A percentile compares a stretch with the other conserved stretches of the same genome.
These are phyloP conservation scores for Diplolepis rosae DNA, from an alignment of 2,888 invertebrate genomes.

Conservation along the genomic window DNA sequence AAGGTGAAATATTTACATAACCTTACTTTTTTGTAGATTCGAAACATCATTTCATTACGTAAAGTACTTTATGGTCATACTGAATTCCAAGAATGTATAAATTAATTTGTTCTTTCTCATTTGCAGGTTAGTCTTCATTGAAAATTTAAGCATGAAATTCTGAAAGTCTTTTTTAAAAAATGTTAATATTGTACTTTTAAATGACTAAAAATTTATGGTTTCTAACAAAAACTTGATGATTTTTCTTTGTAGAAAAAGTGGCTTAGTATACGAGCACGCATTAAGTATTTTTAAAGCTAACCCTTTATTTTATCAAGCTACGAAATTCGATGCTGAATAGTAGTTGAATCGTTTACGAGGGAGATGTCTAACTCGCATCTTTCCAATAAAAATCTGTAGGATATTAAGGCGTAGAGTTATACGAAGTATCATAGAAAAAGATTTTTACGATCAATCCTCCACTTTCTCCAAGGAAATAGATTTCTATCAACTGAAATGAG, in stretches of 20 bases:
- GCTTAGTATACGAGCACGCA: no score
- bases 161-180: neutral
- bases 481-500: slow-evolving; percentile 7
- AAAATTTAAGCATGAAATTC: neutral
- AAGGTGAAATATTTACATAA: no score
- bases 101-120: neutral
- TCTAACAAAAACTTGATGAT: no score
- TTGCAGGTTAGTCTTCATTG: neutral
- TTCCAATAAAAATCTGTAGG: neutral
- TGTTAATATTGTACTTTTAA: no score
- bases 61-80: no score
- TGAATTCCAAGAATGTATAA: neutral
- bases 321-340: neutral
- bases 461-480: neutral
- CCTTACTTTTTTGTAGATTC: no score
- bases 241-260: no score
- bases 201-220: no score
- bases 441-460: slow-evolving; percentile 5
- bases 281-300: no score
- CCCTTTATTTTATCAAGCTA: neutral
- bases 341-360: neutral
- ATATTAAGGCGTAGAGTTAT: neutral
- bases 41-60: no score
- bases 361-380: slow-evolving; percentile 10
- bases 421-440: slow-evolving; percentile 7